A percentile compares a stretch with the other conserved stretches of the same genome.
phyloP scores from a whole-genome alignment of 2,113 vertebrate genomes.

The Prionailurus viverrinus region DNA sequence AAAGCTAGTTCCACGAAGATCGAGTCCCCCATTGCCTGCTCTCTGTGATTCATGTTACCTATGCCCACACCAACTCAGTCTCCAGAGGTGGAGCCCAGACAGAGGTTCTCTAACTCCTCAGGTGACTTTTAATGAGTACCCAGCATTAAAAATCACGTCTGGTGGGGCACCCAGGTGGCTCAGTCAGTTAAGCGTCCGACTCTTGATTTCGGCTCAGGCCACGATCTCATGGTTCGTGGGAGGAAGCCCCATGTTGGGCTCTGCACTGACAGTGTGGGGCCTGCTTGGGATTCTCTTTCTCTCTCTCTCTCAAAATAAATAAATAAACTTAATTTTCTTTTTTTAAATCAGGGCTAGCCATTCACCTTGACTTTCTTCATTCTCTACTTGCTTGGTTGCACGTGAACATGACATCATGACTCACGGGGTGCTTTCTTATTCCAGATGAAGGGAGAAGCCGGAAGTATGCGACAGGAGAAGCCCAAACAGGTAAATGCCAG shows the following conservation, averaged over 20 bases:
- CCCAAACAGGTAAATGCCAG: constrained; percentile 79
- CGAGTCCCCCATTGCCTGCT: background rate
- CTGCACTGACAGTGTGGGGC: too few species aligned
- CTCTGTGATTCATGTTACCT: background rate
- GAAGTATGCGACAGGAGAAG: constrained; percentile 1
- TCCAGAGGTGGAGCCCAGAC: background rate
- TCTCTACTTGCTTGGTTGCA: background rate
- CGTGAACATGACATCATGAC: background rate
- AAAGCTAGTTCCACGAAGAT: background rate
- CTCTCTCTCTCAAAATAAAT: too few species aligned
- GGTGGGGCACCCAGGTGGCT: too few species aligned
- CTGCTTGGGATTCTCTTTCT: too few species aligned
- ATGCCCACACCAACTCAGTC: background rate
- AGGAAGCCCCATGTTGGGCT: too few species aligned
- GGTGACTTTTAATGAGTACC: background rate
- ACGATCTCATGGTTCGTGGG: too few species aligned
- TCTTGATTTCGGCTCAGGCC: too few species aligned
- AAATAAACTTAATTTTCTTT: too few species aligned
- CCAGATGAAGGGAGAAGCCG: constrained; percentile 82
- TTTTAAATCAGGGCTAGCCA: background rate
- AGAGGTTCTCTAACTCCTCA: background rate
- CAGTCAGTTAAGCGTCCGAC: too few species aligned
- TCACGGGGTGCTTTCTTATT: constrained; percentile 67
- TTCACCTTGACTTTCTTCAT: background rate
- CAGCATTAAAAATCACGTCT: background rate